A percentile compares a stretch with the other conserved stretches of the same genome.
phyloP scores from a whole-genome alignment of 2,797 vertebrate species.

The Dermochelys coriacea region DNA sequence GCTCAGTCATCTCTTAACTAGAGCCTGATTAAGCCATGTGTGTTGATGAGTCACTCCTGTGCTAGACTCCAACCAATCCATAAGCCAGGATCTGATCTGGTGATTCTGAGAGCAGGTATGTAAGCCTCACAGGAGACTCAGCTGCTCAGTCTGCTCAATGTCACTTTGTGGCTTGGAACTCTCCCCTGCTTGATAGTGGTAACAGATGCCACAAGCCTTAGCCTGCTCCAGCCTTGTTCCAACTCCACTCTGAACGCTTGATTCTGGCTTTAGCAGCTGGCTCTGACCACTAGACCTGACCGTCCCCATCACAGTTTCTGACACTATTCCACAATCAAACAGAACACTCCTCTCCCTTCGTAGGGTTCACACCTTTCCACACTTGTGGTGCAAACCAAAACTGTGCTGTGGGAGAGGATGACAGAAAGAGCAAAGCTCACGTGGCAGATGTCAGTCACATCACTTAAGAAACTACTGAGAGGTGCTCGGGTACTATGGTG shows the following conservation, averaged over 20 bases:
- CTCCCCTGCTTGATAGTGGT: neutral
- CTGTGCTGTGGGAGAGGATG: neutral
- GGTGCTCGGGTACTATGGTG: neutral
- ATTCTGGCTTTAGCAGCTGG: neutral
- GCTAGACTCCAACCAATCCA: neutral
- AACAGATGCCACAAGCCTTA: neutral
- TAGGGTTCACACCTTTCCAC: neutral
- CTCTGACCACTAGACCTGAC: neutral
- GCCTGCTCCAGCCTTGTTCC: neutral
- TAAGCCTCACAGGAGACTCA: neutral
- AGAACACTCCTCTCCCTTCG: fast-evolving
- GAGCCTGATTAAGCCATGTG: neutral
- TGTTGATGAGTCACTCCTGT: neutral
- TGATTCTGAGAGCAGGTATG: neutral
- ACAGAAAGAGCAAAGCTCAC: neutral
- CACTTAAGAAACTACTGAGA: neutral
- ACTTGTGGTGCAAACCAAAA: neutral
- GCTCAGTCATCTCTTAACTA: neutral
- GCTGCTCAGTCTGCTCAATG: too few species aligned
- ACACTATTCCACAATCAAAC: fast-evolving
- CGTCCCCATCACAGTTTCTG: too few species aligned
- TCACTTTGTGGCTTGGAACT: neutral
- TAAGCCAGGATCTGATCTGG: neutral
- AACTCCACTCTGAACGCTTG: neutral
- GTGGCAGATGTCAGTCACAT: neutral